These are phyloP conservation scores for Branchellion lobata DNA, from an alignment of 2,888 invertebrate genomes.

Conservation along the genomic window DNA sequence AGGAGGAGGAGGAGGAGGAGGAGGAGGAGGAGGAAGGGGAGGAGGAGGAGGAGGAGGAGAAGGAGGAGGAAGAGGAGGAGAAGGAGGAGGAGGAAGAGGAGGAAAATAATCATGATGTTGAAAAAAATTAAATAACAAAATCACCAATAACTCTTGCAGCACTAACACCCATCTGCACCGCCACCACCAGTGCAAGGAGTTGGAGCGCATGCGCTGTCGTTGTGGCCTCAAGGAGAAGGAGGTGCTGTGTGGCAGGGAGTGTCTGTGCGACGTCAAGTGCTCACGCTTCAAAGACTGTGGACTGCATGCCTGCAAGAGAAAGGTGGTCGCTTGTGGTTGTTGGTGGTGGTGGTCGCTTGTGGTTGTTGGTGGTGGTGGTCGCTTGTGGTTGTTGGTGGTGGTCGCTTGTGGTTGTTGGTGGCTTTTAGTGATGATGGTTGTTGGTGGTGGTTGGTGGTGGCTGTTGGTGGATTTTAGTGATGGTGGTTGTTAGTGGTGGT, in stretches of 20 bases:
- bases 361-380: background rate
- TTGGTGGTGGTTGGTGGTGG: background rate
- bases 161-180: too few relatives aligned
- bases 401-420: background rate
- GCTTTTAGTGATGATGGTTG: background rate
- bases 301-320: conserved; percentile 83
- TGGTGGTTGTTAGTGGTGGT: too few relatives aligned
- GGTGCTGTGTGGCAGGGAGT: conserved; percentile 81
- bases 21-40: too few relatives aligned
- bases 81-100: too few relatives aligned
- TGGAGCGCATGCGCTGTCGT: conserved; percentile 76
- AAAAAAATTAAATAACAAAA: too few relatives aligned
- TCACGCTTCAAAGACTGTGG: conserved; percentile 77
- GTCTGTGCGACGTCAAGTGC: conserved; percentile 85
- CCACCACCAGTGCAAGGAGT: conserved; percentile 68
- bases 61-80: too few relatives aligned
- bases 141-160: too few relatives aligned
- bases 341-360: background rate
- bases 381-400: background rate
- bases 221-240: conserved; percentile 78
- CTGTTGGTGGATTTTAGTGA: background rate
- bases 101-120: too few relatives aligned
- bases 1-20: too few relatives aligned
- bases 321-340: conserved; percentile 64
- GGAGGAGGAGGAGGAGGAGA: too few relatives aligned